Evolutionary conservation across 2,113 vertebrate species (phyloP).

Genomic region (Phasianus colchicus): DNA sequence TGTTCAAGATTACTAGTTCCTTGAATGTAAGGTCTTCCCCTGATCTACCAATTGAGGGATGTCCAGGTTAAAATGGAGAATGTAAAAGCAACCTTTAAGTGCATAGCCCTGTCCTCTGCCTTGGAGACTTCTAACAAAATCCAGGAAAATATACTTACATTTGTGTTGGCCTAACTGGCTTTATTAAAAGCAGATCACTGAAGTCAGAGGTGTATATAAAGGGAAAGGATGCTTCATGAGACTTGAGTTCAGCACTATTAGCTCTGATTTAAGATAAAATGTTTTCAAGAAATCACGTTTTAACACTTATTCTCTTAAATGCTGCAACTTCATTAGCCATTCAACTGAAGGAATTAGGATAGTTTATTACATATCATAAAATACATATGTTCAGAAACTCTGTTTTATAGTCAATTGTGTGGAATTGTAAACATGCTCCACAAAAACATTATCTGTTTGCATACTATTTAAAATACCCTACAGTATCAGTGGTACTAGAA

Average conservation of each 20-base stretch:
- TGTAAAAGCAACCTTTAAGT: neutral
- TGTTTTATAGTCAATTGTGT: neutral
- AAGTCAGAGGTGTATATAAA: neutral
- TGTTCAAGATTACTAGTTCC: neutral
- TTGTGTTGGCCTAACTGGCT: neutral
- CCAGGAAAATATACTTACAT: neutral
- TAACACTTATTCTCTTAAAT: constrained; percentile 36
- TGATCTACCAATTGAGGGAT: neutral
- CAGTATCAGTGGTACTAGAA: neutral
- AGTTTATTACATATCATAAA: constrained; percentile 5
- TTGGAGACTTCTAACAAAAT: neutral
- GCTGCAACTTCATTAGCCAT: constrained; percentile 39
- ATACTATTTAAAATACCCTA: neutral
- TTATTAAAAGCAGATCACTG: neutral
- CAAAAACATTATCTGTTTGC: neutral
- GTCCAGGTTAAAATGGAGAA: neutral
- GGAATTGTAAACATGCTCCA: neutral
- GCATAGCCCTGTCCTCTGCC: neutral
- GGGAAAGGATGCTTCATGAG: neutral
- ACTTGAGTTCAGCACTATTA: no score
- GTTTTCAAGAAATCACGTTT: neutral
- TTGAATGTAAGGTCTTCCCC: neutral
- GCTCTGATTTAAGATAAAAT: neutral
- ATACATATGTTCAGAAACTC: neutral
- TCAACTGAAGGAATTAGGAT: constrained; percentile 44